Evolutionary conservation across 2,888 invertebrate genomes (phyloP), one percentile per base, ranked within the genome.

Genomic region (Patella caerulea): DNA sequence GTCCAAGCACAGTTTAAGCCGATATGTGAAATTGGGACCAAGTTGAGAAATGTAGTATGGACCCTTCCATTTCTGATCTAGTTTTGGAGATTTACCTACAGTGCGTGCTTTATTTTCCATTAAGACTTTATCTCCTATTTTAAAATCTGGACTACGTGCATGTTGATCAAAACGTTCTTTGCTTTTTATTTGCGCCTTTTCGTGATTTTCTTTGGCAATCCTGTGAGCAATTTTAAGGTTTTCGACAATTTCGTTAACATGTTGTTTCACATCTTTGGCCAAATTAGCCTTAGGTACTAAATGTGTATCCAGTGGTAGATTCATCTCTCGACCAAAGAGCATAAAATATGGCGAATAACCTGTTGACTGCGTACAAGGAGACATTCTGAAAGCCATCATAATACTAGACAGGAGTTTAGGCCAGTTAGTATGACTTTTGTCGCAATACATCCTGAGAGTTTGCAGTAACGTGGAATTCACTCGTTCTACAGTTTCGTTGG

Each of bases 311-410:
- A 79, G 55, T n/a, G 76, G 78, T 2, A 80, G 14, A 52, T 76
- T 71, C 82, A 82, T 83, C 76, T 81, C 78, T 73, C 73, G 78
- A 9, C 81, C 82, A 75, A 83, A 84, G 34, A 83, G 55, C 59
- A 82, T 73, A 53, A 81, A 76, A 70, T 71, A 81, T 45, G 82
- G 83, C 3, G 81, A 81, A n/a, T 81, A 79, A 1, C 75, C 73
- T 59, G 83, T 82, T 3, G 82, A 79, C 55, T 82, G 75, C 55
- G 81, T 80, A 45, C 74, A 78, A 19, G 83, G 84, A 14, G 81
- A 59, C 54, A 74, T 76, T 11, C 84, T 52, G 29, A 85, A 56
- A 56, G 85, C 83, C 83, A 83, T 84, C 80, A 84, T 81, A 7
- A 81, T 73, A 45, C 79, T 71, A 15, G 84, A 82, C 53, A 84